These are phyloP conservation scores for Ophion costatus DNA, from an alignment of 2,888 invertebrate genomes.

Conservation along the genomic window DNA sequence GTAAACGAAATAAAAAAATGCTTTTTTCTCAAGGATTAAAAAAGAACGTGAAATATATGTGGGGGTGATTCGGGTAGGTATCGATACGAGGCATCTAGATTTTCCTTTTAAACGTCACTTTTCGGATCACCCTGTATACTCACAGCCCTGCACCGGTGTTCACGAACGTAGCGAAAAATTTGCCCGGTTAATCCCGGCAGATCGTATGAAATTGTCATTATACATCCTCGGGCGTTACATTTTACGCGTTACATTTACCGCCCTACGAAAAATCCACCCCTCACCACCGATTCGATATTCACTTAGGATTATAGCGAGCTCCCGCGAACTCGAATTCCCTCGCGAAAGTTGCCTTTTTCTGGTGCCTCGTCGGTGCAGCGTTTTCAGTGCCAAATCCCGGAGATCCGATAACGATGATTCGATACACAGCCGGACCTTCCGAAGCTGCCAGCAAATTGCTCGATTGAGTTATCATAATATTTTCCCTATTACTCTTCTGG, in stretches of 20 bases:
- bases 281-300: slow-evolving; percentile 67
- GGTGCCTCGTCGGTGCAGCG: slow-evolving; percentile 53
- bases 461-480: slow-evolving; percentile 83
- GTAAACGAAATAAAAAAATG: not conserved
- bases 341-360: slow-evolving; percentile 33
- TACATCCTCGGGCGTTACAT: slow-evolving; percentile 59
- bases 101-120: slow-evolving; percentile 47
- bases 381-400: slow-evolving; percentile 78
- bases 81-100: too few species aligned
- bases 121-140: slow-evolving; percentile 20
- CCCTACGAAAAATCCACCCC: slow-evolving; percentile 37
- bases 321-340: slow-evolving; percentile 66
- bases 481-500: slow-evolving; percentile 77
- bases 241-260: slow-evolving; percentile 44
- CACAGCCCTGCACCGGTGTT: slow-evolving; percentile 15
- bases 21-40: not conserved
- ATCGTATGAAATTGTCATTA: slow-evolving; percentile 79
- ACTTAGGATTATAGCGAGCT: slow-evolving; percentile 77
- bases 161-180: slow-evolving; percentile 57
- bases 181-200: slow-evolving; percentile 60
- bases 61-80: not conserved
- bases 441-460: slow-evolving; percentile 70
- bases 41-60: not conserved
- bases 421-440: slow-evolving; percentile 73
- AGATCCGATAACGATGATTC: slow-evolving; percentile 82